Base-by-base conservation (phyloP, 2,888 invertebrate species). In the Xestia rhomboidea region DNA sequence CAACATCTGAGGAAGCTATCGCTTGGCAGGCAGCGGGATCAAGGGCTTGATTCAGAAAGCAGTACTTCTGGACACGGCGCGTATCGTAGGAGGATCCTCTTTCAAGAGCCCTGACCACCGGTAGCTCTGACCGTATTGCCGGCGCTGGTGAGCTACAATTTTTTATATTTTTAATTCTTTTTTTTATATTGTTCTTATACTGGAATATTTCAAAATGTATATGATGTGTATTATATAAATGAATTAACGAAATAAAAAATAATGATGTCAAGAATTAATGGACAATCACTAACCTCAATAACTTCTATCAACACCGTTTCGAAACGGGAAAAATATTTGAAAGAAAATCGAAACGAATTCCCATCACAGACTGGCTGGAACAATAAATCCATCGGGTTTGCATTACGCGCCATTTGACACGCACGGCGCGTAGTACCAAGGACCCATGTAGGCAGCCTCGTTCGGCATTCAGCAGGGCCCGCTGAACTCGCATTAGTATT, bases 361-460 rank as follows among this genome's bases (percentile, higher is more conserved):
- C 79, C 72, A 81, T 84, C 88, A 88, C 90, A 89, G 82, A 90
- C 87, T 84, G 87, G 89, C 69, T 88, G 87, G 84, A 88, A 89
- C 91, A 89, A 92, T 92, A 92, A 92, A 92, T 92, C 91, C 89
- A 92, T 91, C 86, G 90, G 79, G 86, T 85, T 85, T 86, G 87
- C 89, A 90, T 91, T 90, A 89, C 87, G 73, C 79, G 87, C 85
- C 84, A 84, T 88, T 91, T 83, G 83, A 86, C 78, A 91, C 84
- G 87, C 90, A 81, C 73, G 72, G 71, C 90, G 88, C 91, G 91
- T 88, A 87, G 81, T 80, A 76, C 90, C 89, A 89, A 91, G 92
- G 91, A 90, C 90, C 91, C 86, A 88, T 90, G 92, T 90, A 92
- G 91, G 91, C 90, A 90, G 90, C 80, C 88, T 90, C 90, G 83